Percentiles rank a stretch among this genome's conserved stretches.
These are phyloP conservation scores for Macaca nemestrina DNA, from an alignment of 2,113 vertebrate species.

Conservation along the genomic window DNA sequence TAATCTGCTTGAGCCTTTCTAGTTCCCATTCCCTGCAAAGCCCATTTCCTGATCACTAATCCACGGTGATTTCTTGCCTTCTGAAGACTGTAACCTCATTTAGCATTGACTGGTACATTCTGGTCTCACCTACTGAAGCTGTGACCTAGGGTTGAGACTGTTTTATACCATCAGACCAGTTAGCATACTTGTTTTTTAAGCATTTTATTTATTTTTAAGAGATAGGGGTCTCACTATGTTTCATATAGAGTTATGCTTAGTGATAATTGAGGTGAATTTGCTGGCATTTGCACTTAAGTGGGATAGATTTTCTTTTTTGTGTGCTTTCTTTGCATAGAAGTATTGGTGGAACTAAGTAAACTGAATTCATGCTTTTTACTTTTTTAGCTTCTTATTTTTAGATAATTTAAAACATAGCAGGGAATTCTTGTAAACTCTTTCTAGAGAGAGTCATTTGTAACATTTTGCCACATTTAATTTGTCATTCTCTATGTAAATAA, in stretches of 20 bases:
- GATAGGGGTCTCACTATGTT: too few species aligned
- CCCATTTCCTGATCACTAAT: background rate
- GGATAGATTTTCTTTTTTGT: background rate
- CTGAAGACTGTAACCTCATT: background rate
- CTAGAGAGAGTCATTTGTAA: background rate
- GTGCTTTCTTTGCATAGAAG: background rate
- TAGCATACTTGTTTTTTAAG: background rate
- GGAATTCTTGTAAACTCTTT: background rate
- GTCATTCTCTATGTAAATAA: background rate
- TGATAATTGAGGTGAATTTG: background rate
- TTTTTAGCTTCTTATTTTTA: background rate
- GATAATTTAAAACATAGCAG: background rate
- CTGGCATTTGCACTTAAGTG: background rate
- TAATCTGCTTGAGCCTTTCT: background rate
- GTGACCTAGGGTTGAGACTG: background rate
- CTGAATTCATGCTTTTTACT: background rate
- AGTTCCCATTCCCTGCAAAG: background rate
- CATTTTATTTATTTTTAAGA: too few species aligned
- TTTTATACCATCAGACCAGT: background rate
- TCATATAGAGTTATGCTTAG: background rate
- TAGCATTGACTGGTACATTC: background rate
- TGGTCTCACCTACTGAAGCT: background rate
- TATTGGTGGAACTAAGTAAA: background rate
- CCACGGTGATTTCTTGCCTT: background rate
- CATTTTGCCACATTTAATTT: slow-evolving; percentile 9